Evolutionary conservation across 1,140 invertebrate species (phyloP).

Genomic region (Rhizoglyphus robini): DNA sequence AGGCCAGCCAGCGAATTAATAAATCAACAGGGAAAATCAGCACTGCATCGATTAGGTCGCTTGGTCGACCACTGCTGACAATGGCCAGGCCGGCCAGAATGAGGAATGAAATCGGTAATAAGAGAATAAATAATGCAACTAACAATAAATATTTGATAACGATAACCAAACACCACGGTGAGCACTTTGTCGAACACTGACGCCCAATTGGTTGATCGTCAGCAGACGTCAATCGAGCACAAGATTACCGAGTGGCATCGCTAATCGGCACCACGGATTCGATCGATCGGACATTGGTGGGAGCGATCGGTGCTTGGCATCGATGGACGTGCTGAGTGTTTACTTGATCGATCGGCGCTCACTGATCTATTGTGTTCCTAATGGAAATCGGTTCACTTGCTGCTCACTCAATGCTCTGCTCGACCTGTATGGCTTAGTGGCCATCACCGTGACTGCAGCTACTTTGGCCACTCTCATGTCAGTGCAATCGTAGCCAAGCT

Average conservation of each 20-base stretch:
- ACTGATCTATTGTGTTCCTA: not conserved
- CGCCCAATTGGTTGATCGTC: too few relatives aligned
- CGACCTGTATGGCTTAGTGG: too few relatives aligned
- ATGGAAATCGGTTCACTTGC: not conserved
- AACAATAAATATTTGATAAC: too few relatives aligned
- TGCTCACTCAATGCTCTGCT: not conserved
- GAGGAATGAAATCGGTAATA: not conserved
- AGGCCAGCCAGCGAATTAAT: not conserved
- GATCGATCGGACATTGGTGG: not conserved
- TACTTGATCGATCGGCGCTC: not conserved
- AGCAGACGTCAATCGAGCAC: too few relatives aligned
- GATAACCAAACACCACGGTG: too few relatives aligned
- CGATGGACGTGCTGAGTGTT: not conserved
- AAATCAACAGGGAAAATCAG: not conserved
- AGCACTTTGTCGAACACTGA: too few relatives aligned
- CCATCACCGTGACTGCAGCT: too few relatives aligned
- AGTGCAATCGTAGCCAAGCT: constrained; percentile 16
- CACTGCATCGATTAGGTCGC: not conserved
- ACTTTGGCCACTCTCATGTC: too few relatives aligned
- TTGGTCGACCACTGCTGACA: not conserved
- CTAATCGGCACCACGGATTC: not conserved
- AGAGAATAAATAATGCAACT: too few relatives aligned
- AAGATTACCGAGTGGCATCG: too few relatives aligned
- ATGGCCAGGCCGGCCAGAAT: not conserved
- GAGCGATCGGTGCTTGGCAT: not conserved